Base-by-base conservation (phyloP, 92 coral and sea anemone species). In the Porites rus region DNA sequence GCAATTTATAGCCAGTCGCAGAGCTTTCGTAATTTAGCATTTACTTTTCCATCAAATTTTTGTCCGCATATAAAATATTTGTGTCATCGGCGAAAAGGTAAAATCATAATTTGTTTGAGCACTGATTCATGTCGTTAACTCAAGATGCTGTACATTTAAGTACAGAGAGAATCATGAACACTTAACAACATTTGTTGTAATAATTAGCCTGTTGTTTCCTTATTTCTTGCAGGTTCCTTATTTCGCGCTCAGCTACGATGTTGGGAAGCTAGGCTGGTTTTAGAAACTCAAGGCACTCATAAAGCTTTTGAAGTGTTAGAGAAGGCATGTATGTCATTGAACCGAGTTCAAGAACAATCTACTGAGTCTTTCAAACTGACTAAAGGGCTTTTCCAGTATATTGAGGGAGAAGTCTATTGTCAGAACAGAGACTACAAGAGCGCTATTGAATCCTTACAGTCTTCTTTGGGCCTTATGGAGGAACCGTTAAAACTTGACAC, bases 211-310 rank as follows among this genome's bases (percentile, higher is more conserved):
- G 31, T 28, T 28, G 31, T 28, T 28, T 28, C 13, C 13, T 54
- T 54, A 9, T 54, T 7, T 54, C 13, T 54, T 54, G 60, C 24
- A 66, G 71, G n/a, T 66, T 66, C 71, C 52, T 62, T 74, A 8
- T 51, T 51, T 74, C 59, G 63, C 18, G 89, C 91, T 10, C 79
- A 90, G 62, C 65, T 90, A 79, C 75, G 82, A 83, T 86, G 95
- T 87, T 92, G 93, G 95, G 93, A 92, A 56, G 90, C 93, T 10
- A 10, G 87, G 72, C 95, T 86, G 73, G 84, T 79, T 2, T 51
- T 82, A 46, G 91, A 92, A 50, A 13, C 46, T 59, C 79, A 85
- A 22, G 93, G 95, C 20, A 84, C 82, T 22, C 16, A 75, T 20
- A 61, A 86, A 21, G 91, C 93, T 25, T 65, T 64, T 46, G 74